These are phyloP conservation scores for Austrolebias charrua DNA, from an alignment of 2,797 vertebrate genomes.

Conservation along the genomic window DNA sequence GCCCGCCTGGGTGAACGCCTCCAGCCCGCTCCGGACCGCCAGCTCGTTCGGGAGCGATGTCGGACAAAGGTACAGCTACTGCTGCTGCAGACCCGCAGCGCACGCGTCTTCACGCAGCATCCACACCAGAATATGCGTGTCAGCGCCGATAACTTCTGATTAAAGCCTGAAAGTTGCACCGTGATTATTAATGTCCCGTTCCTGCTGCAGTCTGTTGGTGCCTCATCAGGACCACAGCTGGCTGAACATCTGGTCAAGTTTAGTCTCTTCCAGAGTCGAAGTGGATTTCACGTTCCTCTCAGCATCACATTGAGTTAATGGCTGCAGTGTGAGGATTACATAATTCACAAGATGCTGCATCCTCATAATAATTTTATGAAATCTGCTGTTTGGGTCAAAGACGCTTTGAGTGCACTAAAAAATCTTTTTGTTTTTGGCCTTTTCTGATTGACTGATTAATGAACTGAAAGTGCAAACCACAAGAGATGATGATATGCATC, in stretches of 20 bases:
- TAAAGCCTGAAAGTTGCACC: constrained; percentile 39
- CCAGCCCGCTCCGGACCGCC: constrained; percentile 77
- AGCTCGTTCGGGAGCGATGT: constrained; percentile 84
- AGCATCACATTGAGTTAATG: constrained; percentile 30
- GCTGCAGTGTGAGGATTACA: constrained; percentile 66
- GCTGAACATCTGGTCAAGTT: constrained; percentile 15
- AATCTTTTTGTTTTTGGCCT: constrained; percentile 1
- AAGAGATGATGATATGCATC: constrained; percentile 27
- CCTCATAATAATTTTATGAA: constrained; percentile 59
- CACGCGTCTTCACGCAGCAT: constrained; percentile 49
- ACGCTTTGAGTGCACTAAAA: not conserved
- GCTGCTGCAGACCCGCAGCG: constrained; percentile 70
- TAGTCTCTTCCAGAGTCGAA: constrained; percentile 24
- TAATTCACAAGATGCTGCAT: constrained; percentile 70
- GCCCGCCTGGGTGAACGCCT: constrained; percentile 75
- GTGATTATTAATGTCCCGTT: constrained; percentile 15
- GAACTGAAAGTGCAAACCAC: constrained; percentile 64
- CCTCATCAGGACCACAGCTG: not conserved
- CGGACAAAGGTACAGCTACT: constrained; percentile 93
- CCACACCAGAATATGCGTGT: constrained; percentile 22
- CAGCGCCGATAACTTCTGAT: constrained; percentile 42
- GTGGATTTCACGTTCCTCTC: constrained; percentile 16
- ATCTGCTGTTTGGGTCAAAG: not conserved
- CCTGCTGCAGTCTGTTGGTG: not conserved
- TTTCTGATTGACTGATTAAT: not conserved